Base-by-base conservation (phyloP, 2,888 invertebrate genomes). In the Polyommatus iphigenia region DNA sequence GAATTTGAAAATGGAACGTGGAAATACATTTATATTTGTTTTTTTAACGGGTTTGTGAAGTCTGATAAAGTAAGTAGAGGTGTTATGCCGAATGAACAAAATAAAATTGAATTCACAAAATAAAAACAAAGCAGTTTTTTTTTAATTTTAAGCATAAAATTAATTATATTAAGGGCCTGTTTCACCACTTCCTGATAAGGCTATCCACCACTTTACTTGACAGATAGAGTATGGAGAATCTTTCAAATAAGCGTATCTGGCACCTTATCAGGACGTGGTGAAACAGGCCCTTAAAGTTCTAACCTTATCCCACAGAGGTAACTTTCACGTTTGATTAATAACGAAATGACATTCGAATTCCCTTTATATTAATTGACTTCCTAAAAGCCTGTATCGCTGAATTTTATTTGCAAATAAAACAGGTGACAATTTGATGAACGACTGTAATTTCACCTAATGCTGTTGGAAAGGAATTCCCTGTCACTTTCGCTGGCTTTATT, bases 381-480 rank as follows among this genome's bases (percentile, higher is more conserved):
- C 80, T 80, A 80, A 82, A 82, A 82, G 79, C 82, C 79, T 78
- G 78, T 75, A 79, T 79, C 78, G 79, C 78, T 41, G 79, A 82
- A 81, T 81, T 81, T 82, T 82, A 82, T 81, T 82, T 76, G 80
- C 81, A 79, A 82, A 82, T 82, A 81, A 82, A 81, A 78, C 82
- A 82, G 82, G 82, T 82, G 82, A 82, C 82, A 82, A 82, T 81
- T 82, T 82, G 82, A 82, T 82, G 81, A 81, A 82, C 80, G 82
- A 81, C 78, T 80, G 80, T 82, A 82, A 82, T 82, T 82, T 81
- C 81, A 78, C 79, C 79, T 80, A 81, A 81, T 81, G 80, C 80
- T 78, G 80, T 81, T 80, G 77, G 80, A 80, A 79, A 81, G 79
- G 79, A 81, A 79, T 79, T 81, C 82, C 80, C 79, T 82, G 82